phyloP scores from a whole-genome alignment of 2,888 invertebrate species.

The Phortica magna region DNA sequence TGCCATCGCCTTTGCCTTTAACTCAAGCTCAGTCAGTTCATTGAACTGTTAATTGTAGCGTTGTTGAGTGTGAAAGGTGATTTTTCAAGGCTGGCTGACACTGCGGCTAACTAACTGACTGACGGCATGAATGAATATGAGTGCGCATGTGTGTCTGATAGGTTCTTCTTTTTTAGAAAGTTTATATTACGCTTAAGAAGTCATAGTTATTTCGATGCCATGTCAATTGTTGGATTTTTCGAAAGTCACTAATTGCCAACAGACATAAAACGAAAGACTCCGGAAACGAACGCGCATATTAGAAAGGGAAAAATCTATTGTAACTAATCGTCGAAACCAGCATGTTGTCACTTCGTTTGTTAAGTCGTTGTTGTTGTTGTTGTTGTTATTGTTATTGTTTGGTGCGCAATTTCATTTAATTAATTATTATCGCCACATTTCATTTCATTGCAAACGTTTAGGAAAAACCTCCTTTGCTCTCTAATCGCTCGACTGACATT shows the following conservation, averaged over 20 bases:
- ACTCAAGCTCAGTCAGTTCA: slow-evolving; percentile 59
- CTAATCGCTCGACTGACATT: slow-evolving; percentile 9
- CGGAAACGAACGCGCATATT: slow-evolving; percentile 2
- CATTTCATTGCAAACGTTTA: neutral
- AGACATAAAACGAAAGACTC: neutral
- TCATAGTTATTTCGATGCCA: neutral
- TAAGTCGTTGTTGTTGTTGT: neutral
- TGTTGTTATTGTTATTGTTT: neutral
- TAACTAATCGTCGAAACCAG: neutral
- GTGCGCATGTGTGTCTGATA: neutral
- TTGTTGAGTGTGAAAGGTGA: slow-evolving; percentile 71
- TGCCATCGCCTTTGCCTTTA: no score
- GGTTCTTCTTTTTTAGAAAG: neutral
- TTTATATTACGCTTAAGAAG: neutral
- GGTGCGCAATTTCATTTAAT: slow-evolving; percentile 1
- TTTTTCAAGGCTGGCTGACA: slow-evolving; percentile 65
- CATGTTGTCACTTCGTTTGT: neutral
- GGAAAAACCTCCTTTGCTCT: neutral
- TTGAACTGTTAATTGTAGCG: slow-evolving; percentile 73
- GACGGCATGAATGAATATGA: neutral
- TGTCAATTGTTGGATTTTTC: slow-evolving; percentile 7
- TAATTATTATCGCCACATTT: slow-evolving; percentile 17
- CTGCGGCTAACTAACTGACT: neutral
- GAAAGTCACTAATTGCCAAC: slow-evolving; percentile 2
- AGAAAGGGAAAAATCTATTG: slow-evolving; percentile 1